These are phyloP conservation scores for Catotricha subobsoleta DNA, from an alignment of 2,888 invertebrate genomes.

Conservation along the genomic window DNA sequence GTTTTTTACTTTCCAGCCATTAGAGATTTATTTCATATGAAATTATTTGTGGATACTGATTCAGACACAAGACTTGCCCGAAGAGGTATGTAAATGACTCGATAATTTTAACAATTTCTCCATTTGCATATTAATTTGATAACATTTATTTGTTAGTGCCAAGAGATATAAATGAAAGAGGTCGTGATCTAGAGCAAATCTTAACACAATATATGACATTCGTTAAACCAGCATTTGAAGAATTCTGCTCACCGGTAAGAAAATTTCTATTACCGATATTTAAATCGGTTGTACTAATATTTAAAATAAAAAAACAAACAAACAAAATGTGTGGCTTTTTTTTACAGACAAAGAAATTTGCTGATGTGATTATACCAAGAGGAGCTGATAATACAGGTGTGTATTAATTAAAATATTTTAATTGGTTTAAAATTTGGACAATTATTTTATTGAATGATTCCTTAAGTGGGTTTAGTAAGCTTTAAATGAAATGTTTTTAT, in stretches of 20 bases:
- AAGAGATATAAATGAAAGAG: slow-evolving; percentile 87
- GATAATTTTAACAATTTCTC: background rate
- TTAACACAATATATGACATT: slow-evolving; percentile 93
- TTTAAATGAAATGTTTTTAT: background rate
- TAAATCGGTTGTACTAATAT: too few species aligned
- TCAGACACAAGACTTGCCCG: slow-evolving; percentile 92
- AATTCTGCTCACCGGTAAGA: slow-evolving; percentile 91
- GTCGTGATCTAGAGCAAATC: slow-evolving; percentile 84
- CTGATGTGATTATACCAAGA: slow-evolving; percentile 96
- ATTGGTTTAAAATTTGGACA: too few species aligned
- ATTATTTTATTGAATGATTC: background rate
- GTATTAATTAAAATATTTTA: too few species aligned
- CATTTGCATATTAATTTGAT: slow-evolving; percentile 1
- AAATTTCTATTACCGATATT: too few species aligned
- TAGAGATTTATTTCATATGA: slow-evolving; percentile 93
- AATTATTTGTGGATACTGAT: slow-evolving; percentile 97
- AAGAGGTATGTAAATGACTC: slow-evolving; percentile 45
- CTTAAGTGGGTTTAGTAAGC: background rate
- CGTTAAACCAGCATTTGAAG: slow-evolving; percentile 99
- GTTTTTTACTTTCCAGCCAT: slow-evolving; percentile 95
- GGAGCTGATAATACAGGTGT: slow-evolving; percentile 95
- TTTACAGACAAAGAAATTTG: slow-evolving; percentile 91
- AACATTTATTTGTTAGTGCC: slow-evolving; percentile 48
- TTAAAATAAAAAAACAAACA: too few species aligned
- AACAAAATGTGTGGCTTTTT: too few species aligned